Evolutionary conservation across 2,888 invertebrate genomes (phyloP), one percentile per base, ranked within the genome.

Genomic region (Harpalus rufipes): DNA sequence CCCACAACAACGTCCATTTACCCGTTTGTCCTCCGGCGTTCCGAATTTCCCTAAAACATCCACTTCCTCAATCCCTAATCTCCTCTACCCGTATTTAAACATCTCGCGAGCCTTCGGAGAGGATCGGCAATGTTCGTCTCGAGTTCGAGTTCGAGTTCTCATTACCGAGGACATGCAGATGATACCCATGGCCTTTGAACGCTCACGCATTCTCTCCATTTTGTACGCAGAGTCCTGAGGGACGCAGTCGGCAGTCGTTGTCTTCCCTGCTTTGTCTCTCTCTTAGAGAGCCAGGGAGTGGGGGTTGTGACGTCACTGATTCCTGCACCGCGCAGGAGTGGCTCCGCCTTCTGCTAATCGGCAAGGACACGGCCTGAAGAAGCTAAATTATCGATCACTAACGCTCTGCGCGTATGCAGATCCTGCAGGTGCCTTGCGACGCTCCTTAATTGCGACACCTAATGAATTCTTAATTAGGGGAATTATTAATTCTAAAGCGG

Each of bases 171-270:
- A 74, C 85, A 85, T 85, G 85, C 85, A 85, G 85, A 85, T 85
- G 85, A 85, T 80, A 80, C 85, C 80, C 68, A 39, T 59, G 82
- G 82, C 65, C 63, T 81, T 81, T 83, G 83, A 82, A 84, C 78
- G 85, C 80, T 51, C 87, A 87, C 88, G 87, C 87, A 87, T 86
- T 87, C 72, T 44, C 88, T 88, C 89, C 89, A 89, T 89, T 89
- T 89, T 89, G 89, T 88, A 88, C 87, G 85, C 85, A 85, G 79
- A 80, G 51, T 85, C 85, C 83, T 59, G 58, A n/a, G 61, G 83
- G 83, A 83, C 44, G 44, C 44, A 68, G 68, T 32, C 32, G 32
- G 32, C 32, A 32, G 32, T 32, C 68, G 72, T 74, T 68, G 68
- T 68, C 80, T 59, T 51, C 51, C 76, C 76, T 16, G 58, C 80